Evolutionary conservation across 2,888 invertebrate genomes (phyloP).

Genomic region (Mythimna lalbum): DNA sequence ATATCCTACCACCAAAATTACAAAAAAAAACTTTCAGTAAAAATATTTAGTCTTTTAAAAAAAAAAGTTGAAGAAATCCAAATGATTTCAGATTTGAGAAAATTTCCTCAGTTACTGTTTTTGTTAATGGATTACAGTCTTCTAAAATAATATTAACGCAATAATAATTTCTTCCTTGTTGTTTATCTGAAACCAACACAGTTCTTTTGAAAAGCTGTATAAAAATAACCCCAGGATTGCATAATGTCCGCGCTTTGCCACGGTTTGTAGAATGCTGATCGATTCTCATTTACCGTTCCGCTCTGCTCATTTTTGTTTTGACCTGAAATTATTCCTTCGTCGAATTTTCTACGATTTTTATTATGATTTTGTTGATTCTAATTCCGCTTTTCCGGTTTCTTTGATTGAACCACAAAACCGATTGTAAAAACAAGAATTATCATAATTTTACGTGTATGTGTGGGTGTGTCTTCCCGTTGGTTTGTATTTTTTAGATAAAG

Average conservation of each 20-base stretch:
- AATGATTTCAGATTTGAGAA: not conserved
- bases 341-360: not conserved
- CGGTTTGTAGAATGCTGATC: constrained; percentile 24
- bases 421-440: not conserved
- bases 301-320: constrained; percentile 43
- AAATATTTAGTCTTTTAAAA: too few species aligned
- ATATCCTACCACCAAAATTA: too few species aligned
- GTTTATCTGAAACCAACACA: not conserved
- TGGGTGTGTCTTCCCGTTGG: not conserved
- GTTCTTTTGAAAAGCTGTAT: not conserved
- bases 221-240: constrained; percentile 34
- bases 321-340: constrained; percentile 17
- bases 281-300: constrained; percentile 30
- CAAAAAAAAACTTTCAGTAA: too few species aligned
- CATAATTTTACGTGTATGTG: not conserved
- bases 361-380: constrained; percentile 20
- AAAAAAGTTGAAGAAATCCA: too few species aligned
- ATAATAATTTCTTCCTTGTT: not conserved
- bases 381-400: constrained; percentile 6
- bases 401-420: not conserved
- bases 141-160: not conserved
- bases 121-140: not conserved
- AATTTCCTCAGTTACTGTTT: too few species aligned
- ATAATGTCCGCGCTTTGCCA: constrained; percentile 18
- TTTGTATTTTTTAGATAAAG: not conserved